Conservation (phyloP, 1,140 invertebrate genomes). For the Arion vulgaris region DNA sequence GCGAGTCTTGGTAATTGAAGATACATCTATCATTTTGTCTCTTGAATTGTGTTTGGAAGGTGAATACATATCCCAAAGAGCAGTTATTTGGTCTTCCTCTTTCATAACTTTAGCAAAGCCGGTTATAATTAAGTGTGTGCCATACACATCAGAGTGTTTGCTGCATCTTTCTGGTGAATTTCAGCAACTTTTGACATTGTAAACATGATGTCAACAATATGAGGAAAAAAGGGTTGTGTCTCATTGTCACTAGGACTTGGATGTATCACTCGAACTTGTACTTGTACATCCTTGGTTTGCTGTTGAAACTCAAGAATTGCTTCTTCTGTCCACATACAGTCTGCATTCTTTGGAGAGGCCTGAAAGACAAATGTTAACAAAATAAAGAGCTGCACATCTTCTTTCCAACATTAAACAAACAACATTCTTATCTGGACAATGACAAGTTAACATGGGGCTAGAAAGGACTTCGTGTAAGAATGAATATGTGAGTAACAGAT, state of each 20-base stretch:
- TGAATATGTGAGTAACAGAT: too few species aligned
- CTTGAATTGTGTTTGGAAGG: neutral
- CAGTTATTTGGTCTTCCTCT: neutral
- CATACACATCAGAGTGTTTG: neutral
- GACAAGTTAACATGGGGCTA: too few species aligned
- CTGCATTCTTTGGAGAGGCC: slow-evolving; percentile 12
- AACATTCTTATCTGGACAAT: too few species aligned
- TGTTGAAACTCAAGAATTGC: slow-evolving; percentile 27
- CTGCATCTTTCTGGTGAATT: neutral
- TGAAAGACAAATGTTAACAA: neutral
- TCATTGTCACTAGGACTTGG: neutral
- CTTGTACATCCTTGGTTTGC: neutral
- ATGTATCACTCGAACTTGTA: neutral
- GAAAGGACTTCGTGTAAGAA: too few species aligned
- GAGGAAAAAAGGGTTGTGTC: neutral
- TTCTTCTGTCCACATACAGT: slow-evolving; percentile 26
- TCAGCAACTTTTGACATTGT: neutral
- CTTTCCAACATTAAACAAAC: too few species aligned
- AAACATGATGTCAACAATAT: slow-evolving; percentile 22
- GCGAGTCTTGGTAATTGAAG: neutral
- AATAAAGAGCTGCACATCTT: too few species aligned
- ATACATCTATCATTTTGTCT: neutral
- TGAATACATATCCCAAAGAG: neutral
- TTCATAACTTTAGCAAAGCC: neutral
- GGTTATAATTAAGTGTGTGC: neutral